These are phyloP conservation scores for Seriola dumerili DNA, from an alignment of 2,113 vertebrate species.

Conservation along the genomic window DNA sequence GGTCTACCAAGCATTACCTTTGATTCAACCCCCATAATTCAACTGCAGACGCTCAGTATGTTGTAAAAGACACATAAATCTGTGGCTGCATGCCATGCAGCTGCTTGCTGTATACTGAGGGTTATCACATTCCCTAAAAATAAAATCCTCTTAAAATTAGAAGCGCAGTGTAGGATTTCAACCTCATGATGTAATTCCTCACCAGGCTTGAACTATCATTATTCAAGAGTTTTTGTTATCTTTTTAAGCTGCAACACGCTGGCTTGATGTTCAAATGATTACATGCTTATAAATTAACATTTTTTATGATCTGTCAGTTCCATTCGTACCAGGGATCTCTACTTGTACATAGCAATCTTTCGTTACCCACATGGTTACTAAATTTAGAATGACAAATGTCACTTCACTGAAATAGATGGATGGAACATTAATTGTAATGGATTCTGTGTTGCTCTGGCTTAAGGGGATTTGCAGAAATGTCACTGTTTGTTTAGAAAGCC, in stretches of 20 bases:
- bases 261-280: constrained; percentile 11
- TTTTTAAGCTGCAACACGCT: constrained; percentile 7
- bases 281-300: constrained; percentile 39
- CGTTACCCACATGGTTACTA: constrained; percentile 50
- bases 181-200: neutral
- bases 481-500: constrained; percentile 16
- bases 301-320: constrained; percentile 60
- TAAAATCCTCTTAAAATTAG: constrained; percentile 34
- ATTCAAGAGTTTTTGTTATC: neutral
- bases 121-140: constrained; percentile 13
- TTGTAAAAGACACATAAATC: constrained; percentile 19
- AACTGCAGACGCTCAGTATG: neutral
- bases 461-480: constrained; percentile 35
- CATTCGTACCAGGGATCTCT: constrained; percentile 36
- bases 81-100: constrained; percentile 1
- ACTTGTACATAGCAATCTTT: constrained; percentile 38
- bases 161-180: neutral
- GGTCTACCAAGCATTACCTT: neutral
- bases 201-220: neutral
- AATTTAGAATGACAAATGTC: constrained; percentile 60
- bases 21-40: neutral
- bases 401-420: constrained; percentile 54
- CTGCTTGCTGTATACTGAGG: neutral
- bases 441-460: constrained; percentile 28
- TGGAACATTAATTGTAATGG: constrained; percentile 41